Base-by-base conservation (phyloP, 1,140 invertebrate genomes). In the Drosophila kepulauana region DNA sequence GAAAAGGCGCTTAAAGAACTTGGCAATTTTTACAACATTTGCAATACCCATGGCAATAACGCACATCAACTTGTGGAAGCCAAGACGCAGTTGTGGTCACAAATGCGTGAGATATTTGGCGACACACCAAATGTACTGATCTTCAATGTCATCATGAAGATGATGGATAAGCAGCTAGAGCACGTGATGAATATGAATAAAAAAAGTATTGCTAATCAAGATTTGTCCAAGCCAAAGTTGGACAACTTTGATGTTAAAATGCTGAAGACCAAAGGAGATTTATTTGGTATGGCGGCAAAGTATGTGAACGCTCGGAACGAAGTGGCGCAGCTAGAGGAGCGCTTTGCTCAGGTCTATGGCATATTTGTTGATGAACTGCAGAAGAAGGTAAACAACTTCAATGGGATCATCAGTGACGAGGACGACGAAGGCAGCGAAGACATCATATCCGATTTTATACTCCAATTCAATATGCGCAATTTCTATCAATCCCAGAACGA, bases 131-230 rank as follows among this genome's bases (percentile, higher is more conserved):
- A 89, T 13, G 69, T 70, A 15, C 43, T 81, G n/a, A 68, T 92
- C 5, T 81, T 92, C 11, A 92, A 81, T 62, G 77, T 75, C 2
- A 85, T 91, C 0, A 75, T 92, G 65, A 79, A 81, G 25, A 62
- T 82, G n/a, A 92, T 91, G 49, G 89, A 89, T 20, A 79, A 92
- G 30, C 82, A 91, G 54, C 51, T 91, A 7, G 84, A 92, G 54
- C 38, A 91, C 5, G 70, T 92, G 11, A 80, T 81, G 70, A 30
- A 81, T 0, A 35, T 92, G 0, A 90, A 84, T 45, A 80, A 69
- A 20, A 59, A 59, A 1, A 41, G 30, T 1, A 48, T 33, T 2
- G 20, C 38, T 1, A 51, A 59, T 3, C 16, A 63, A 3, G n/a
- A 8, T 20, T 25, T 35, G 45, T 56, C 49, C 7, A 85, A 82